Evolutionary conservation across 2,888 invertebrate genomes (phyloP).

Genomic region (Chaitophorus viminalis): DNA sequence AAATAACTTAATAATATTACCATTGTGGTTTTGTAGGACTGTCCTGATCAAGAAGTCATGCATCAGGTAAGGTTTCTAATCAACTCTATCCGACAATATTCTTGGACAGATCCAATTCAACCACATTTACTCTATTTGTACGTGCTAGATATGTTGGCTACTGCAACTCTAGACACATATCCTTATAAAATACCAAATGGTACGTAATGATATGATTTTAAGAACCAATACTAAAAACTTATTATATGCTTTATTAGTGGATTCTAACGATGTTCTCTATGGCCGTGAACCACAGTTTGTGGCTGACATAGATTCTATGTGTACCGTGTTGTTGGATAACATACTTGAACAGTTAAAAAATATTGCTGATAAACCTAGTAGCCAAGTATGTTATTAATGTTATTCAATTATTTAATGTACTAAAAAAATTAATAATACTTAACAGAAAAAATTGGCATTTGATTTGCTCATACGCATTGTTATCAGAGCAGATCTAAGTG

Average conservation of each 20-base stretch:
- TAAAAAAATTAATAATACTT: constrained; percentile 62
- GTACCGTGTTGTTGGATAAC: constrained; percentile 81
- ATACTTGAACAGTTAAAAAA: constrained; percentile 77
- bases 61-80: constrained; percentile 83
- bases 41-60: constrained; percentile 86
- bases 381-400: constrained; percentile 69
- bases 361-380: constrained; percentile 76
- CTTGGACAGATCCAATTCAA: constrained; percentile 76
- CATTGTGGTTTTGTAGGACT: constrained; percentile 73
- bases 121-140: constrained; percentile 79
- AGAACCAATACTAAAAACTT: constrained; percentile 20
- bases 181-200: constrained; percentile 87
- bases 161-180: constrained; percentile 83
- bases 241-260: constrained; percentile 72
- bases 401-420: constrained; percentile 8
- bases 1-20: background rate
- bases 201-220: constrained; percentile 66
- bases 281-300: constrained; percentile 90
- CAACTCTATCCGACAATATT: constrained; percentile 80
- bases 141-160: constrained; percentile 81
- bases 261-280: constrained; percentile 92
- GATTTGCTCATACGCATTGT: constrained; percentile 79
- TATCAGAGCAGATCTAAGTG: constrained; percentile 74
- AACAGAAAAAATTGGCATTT: constrained; percentile 75
- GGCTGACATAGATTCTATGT: constrained; percentile 80